Conservation (phyloP, 2,797 vertebrate species). For the Fistularia commersonii region DNA sequence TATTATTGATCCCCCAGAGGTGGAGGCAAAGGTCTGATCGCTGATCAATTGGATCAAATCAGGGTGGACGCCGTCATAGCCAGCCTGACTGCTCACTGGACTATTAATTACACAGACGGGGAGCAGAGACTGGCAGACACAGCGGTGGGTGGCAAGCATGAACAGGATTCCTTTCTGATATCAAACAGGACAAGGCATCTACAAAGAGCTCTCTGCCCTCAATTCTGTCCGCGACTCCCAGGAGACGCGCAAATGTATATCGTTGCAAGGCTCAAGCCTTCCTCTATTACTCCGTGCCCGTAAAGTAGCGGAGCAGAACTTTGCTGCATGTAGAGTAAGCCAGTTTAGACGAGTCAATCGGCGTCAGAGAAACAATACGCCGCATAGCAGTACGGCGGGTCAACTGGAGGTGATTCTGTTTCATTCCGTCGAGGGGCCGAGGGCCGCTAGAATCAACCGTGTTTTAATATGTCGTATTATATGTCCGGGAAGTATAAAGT, state of each 20-base stretch:
- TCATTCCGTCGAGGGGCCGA: constrained; percentile 37
- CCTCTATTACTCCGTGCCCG: constrained; percentile 10
- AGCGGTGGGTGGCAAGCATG: constrained; percentile 37
- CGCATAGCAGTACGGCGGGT: constrained; percentile 16
- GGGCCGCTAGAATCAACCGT: constrained; percentile 35
- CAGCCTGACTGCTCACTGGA: constrained; percentile 55
- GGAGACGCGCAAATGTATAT: background rate
- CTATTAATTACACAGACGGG: constrained; percentile 59
- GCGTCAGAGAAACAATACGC: constrained; percentile 27
- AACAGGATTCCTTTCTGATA: constrained; percentile 30
- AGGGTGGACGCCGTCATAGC: constrained; percentile 52
- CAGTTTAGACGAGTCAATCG: constrained; percentile 36
- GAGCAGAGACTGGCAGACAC: constrained; percentile 24
- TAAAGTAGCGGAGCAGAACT: constrained; percentile 14
- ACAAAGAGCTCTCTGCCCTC: constrained; percentile 16
- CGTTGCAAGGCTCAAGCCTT: background rate
- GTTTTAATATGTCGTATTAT: constrained; percentile 48
- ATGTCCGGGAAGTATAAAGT: constrained; percentile 43
- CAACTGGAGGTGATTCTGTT: constrained; percentile 50
- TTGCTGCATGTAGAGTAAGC: constrained; percentile 14
- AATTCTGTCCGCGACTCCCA: constrained; percentile 14
- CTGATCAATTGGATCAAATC: constrained; percentile 65
- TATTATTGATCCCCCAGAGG: constrained; percentile 64
- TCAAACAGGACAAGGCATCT: constrained; percentile 11
- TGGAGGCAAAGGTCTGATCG: constrained; percentile 66